phyloP scores from a whole-genome alignment of 2,888 invertebrate species.

The Mimachlamys varia region DNA sequence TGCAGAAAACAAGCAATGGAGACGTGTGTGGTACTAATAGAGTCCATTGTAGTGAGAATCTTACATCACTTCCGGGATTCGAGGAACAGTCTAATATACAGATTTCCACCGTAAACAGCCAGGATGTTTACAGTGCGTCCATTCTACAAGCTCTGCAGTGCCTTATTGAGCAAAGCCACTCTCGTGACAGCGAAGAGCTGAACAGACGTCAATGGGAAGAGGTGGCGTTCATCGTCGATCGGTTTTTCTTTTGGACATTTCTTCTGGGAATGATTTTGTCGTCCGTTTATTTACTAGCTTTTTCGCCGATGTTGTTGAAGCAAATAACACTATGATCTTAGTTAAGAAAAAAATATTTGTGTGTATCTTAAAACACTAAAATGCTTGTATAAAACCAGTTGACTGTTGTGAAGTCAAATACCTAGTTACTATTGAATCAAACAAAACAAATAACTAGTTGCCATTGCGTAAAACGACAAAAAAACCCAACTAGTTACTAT shows the following conservation, averaged over 20 bases:
- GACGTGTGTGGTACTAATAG: slow-evolving; percentile 47
- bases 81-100: slow-evolving; percentile 42
- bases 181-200: slow-evolving; percentile 61
- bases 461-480: no score
- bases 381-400: background rate
- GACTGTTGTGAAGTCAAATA: background rate
- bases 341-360: background rate
- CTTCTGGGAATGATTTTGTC: slow-evolving; percentile 81
- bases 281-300: slow-evolving; percentile 81
- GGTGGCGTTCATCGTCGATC: slow-evolving; percentile 82
- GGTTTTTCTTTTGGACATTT: slow-evolving; percentile 83
- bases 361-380: background rate
- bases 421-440: no score
- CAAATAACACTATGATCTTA: background rate
- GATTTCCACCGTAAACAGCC: slow-evolving; percentile 38
- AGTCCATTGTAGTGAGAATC: background rate
- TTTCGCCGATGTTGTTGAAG: slow-evolving; percentile 79
- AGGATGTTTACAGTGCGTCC: slow-evolving; percentile 50
- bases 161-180: slow-evolving; percentile 67
- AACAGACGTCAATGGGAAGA: slow-evolving; percentile 76
- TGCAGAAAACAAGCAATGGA: slow-evolving; percentile 72
- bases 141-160: slow-evolving; percentile 68
- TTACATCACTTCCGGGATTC: background rate
- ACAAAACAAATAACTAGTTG: no score
- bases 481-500: no score